Base-by-base conservation (phyloP, 2,113 vertebrate species). In the Microcebus murinus region DNA sequence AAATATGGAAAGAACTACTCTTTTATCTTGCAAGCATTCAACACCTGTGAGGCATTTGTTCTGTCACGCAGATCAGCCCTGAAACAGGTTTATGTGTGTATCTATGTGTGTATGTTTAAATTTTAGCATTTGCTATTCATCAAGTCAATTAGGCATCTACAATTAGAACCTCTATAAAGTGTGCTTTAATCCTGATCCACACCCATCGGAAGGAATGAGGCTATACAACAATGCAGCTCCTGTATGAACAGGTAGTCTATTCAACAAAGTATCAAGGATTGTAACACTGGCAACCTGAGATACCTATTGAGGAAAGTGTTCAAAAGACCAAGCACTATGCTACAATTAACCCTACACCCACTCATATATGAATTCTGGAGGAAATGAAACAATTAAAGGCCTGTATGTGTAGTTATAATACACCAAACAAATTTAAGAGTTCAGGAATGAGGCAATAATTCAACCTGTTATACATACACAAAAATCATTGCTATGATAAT, bases 111-210 rank as follows among this genome's bases (percentile, higher is more conserved):
- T 98, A 79, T 94, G 91, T 93, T 98, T 97, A 96, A 98, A 98
- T 98, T 98, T 97, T 90, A 98, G 94, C 94, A 97, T 97, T 88
- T 98, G 96, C 97, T 98, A 98, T 98, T 99, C 98, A 98, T 97
- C 97, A 98, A 98, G 97, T 97, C 98, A 98, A 98, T 98, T 99
- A 99, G 98, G 98, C 96, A 98, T 98, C 98, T 98, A 98, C 98
- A 98, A 98, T 99, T 99, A 99, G 98, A 98, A 98, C 87, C 98
- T 98, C 97, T 98, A 98, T 99, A 98, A 98, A 98, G 97, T 15
- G 48, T 96, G 95, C 98, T 99, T 99, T 98, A 99, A 99, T 98
- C 98, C 98, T 98, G 91, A 95, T 98, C 98, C 98, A 99, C 98
- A 50, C 98, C 98, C 99, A 98, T 97, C 5, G 71, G 98, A 98